Evolutionary conservation across 2,888 invertebrate genomes (phyloP), one percentile per base, ranked within the genome.

Genomic region (Xanthostigma xanthostigma): DNA sequence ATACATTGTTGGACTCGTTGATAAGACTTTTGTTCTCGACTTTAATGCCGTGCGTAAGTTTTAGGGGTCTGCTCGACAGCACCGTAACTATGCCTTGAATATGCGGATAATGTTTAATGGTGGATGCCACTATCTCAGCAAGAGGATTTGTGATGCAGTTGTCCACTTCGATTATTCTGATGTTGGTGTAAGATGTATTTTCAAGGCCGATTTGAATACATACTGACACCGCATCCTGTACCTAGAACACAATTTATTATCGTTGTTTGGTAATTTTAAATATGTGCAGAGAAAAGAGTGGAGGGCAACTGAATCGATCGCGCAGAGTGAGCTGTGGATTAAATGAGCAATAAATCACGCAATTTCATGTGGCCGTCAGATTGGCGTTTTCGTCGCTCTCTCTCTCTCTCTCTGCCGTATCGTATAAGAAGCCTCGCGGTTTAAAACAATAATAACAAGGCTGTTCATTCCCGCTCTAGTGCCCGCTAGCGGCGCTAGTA

Each of bases 121-220:
- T 66, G 2, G 79, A 73, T 9, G 68, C 64, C 6, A 88, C 70
- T 10, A 68, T 54, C 2, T 74, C 73, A 0, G 80, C 67, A 0
- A 81, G 55, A 1, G 76, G 71, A 49, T 67, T 59, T 41, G 58
- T 54, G 70, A 66, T 8, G 63, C 67, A 45, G 34, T 46, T 43
- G 9, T 57, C 55, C 10, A 46, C 54, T 43, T 60, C 59, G 17
- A 78, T 67, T 38, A 67, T 65, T 61, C 75, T 81, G 1, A 83
- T 71, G 69, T 81, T 81, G 53, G 73, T 65, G 0, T 68, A 70
- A 48, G 75, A 72, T 2, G 73, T 62, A 60, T 89, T 90, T 63
- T 91, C 91, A 0, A 84, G 61, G 0, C 80, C 74, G 0, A 87
- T 60, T 62, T 90, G 90, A 8, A 84, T 68, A 58, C 78, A 70